Base-by-base conservation (phyloP, 2,113 vertebrate species). In the Psilopogon haemacephalus region DNA sequence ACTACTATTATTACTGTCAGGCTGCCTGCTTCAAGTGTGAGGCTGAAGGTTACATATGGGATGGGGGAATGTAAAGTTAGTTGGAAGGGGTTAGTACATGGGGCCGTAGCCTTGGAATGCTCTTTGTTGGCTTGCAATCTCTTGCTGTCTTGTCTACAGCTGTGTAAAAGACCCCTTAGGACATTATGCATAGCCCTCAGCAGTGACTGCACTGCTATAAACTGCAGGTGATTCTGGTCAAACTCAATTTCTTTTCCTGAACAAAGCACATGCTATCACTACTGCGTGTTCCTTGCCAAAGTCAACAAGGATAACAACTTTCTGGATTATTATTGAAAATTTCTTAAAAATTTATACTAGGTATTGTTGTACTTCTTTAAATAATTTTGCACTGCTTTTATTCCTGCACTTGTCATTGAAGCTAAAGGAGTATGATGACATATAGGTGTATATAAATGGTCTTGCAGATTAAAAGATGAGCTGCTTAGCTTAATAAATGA, bases 41-140 rank as follows among this genome's bases (percentile, higher is more conserved):
- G 97, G 95, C 97, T 97, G 97, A 96, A 98, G 98, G 98, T 97
- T 98, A 97, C 97, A 97, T 98, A 98, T 98, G 97, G 97, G 95
- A 96, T 94, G 82, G 89, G 90, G 96, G 85, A 76, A 85, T 69
- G 95, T 76, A 94, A 97, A 95, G 96, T 93, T 96, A 86, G 52
- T 55, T 80, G 93, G 97, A 97, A 93, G 83, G 97, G 96, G 94
- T 93, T 94, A 94, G 87, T 65, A 87, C 78, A 86, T 1, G 0
- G 84, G 83, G 76, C 90, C 12, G 0, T 90, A 69, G 89, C 42
- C 88, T 90, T 33, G 33, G 94, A 96, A 95, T 91, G 84, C 88
- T 95, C 80, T 91, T 91, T 87, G n/a, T 32, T 84, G 97, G 96
- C 92, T 83, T 74, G 86, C 11, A 32, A 70, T 95, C 86, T 94